phyloP scores from a whole-genome alignment of 2,888 invertebrate species.

The Melanostoma scalare region DNA sequence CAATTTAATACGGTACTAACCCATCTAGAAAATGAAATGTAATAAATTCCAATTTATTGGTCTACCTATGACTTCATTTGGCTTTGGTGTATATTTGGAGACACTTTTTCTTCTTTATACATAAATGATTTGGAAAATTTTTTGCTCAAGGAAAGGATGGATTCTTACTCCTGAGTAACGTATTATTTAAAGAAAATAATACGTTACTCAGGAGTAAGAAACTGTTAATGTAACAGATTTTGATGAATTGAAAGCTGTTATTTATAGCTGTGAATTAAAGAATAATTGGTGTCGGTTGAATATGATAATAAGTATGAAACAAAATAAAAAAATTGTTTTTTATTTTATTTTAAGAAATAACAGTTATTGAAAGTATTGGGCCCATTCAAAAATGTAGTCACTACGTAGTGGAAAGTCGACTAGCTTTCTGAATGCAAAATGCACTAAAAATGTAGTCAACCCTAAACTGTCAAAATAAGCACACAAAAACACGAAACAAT shows the following conservation, averaged over 20 bases:
- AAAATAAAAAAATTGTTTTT: background rate
- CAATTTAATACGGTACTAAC: conserved; percentile 32
- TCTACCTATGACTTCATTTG: conserved; percentile 23
- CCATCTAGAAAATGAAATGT: conserved; percentile 31
- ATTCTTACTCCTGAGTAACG: background rate
- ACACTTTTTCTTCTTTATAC: too few relatives aligned
- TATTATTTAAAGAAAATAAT: too few relatives aligned
- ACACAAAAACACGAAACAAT: too few relatives aligned
- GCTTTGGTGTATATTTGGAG: background rate
- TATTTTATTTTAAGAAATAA: too few relatives aligned
- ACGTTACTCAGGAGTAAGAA: background rate
- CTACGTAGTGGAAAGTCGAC: too few relatives aligned
- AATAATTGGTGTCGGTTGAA: conserved; percentile 4
- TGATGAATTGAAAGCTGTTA: background rate
- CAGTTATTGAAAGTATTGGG: too few relatives aligned
- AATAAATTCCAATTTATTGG: conserved; percentile 37
- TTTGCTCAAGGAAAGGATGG: too few relatives aligned
- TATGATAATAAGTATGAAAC: background rate
- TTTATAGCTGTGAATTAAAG: conserved; percentile 3
- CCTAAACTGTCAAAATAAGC: too few relatives aligned
- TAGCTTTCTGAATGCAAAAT: too few relatives aligned
- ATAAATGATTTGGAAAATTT: too few relatives aligned
- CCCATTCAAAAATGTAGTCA: too few relatives aligned
- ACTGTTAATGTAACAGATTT: conserved; percentile 8
- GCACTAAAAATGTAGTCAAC: too few relatives aligned